Evolutionary conservation across 1,140 invertebrate species (phyloP), one percentile per base, ranked within the genome.

Genomic region (Sarcophaga bullata): DNA sequence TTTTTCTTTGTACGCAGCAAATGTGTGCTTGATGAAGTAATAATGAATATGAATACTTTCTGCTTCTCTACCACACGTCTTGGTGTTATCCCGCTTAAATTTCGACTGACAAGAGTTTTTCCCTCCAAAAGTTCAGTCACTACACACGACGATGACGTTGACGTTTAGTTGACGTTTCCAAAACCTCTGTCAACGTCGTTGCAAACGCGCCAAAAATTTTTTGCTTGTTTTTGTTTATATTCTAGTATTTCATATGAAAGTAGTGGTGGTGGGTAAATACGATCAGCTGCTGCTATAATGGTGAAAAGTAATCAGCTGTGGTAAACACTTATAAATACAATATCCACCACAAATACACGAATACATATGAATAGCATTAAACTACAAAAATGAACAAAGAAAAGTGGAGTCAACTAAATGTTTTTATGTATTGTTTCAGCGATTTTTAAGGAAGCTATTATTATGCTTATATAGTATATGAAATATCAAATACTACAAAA

Each of bases 111-210:
- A 76, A 52, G 46, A 78, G 37, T 62, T 78, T 83, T 83, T 83
- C 82, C 82, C 82, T 83, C 82, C 82, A 83, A 83, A 83, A 83
- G 82, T 81, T 81, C 75, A 72, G 54, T 62, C 80, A 81, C 49
- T 17, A 78, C 47, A 15, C 48, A 78, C 47, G 73, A 47, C 54
- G 17, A 81, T 72, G 80, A 68, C 80, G 62, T 81, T 81, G 54
- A 72, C 80, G 80, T 72, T 54, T 62, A 49, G 50, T 80, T 47
- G 52, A 72, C 46, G 80, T 80, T 46, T 80, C 11, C 48, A 80
- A 80, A n/a, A 19, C 54, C 80, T 62, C 80, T 19, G 80, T 68
- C 80, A 58, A 72, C 80, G 80, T 81, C 80, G 80, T 72, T 72
- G 54, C 80, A 81, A 81, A 72, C 80, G 80, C 80, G 80, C 80